These are phyloP conservation scores for Parthenolecanium corni DNA, from an alignment of 2,888 invertebrate species.

Conservation along the genomic window DNA sequence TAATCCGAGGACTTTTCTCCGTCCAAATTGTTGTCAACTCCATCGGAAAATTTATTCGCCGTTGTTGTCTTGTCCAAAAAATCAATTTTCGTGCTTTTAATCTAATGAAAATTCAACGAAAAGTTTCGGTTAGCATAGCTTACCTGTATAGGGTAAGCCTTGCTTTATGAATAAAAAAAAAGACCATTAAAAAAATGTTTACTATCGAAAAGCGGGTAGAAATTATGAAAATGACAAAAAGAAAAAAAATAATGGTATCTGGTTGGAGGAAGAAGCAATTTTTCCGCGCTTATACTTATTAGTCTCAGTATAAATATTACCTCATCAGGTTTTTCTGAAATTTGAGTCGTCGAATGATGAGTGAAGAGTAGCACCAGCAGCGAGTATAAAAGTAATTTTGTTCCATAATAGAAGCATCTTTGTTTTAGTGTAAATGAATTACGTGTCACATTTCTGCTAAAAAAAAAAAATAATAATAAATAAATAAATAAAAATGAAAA, in stretches of 20 bases:
- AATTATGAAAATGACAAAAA: background rate
- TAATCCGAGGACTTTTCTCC: background rate
- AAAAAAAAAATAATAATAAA: background rate
- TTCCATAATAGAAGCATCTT: constrained; percentile 6
- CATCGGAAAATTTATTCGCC: background rate
- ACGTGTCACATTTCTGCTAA: constrained; percentile 6
- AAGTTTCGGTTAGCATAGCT: no score
- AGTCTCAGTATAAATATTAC: background rate
- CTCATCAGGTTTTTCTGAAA: constrained; percentile 2
- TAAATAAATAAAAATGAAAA: no score
- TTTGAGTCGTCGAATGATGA: constrained; percentile 4
- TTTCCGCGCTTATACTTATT: background rate
- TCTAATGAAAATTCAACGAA: background rate
- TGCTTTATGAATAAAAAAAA: no score
- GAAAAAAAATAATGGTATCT: background rate
- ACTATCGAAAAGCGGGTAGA: background rate
- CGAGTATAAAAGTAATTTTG: constrained; percentile 16
- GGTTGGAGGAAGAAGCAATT: background rate
- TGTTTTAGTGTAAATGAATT: background rate
- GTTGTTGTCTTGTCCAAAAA: constrained; percentile 33
- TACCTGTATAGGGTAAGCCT: no score
- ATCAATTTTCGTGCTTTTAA: constrained; percentile 30
- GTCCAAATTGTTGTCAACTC: background rate
- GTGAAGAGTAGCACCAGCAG: constrained; percentile 6
- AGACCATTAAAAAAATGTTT: no score